Conservation (phyloP, 1,140 invertebrate species). For the Cydia fagiglandana region DNA sequence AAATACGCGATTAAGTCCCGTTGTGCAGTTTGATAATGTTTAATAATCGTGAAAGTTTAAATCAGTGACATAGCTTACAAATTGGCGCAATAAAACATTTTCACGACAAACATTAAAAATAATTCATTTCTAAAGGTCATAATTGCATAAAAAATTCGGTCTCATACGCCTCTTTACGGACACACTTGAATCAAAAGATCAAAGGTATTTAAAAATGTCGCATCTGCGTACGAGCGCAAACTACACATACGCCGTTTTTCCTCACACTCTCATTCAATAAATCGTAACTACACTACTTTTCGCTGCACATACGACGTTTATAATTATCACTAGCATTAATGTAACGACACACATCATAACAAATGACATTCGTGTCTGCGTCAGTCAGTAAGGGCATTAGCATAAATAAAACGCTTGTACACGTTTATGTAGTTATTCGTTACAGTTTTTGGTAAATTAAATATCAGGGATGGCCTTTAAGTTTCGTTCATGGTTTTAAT, state of each 20-base stretch:
- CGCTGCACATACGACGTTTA: background rate
- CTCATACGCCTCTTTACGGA: background rate
- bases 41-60: too few relatives aligned
- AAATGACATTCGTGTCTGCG: conserved; percentile 50
- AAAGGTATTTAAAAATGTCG: background rate
- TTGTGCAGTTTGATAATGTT: too few relatives aligned
- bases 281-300: background rate
- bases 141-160: background rate
- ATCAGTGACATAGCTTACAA: conserved; percentile 31
- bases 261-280: background rate
- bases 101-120: background rate
- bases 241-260: background rate
- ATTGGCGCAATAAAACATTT: conserved; percentile 16
- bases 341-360: conserved; percentile 47
- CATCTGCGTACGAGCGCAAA: background rate
- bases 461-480: conserved; percentile 18
- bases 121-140: background rate
- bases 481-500: conserved; percentile 36
- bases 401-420: conserved; percentile 47
- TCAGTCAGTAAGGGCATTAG: conserved; percentile 46
- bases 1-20: too few relatives aligned
- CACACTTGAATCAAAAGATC: background rate
- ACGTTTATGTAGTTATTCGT: conserved; percentile 31
- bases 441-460: conserved; percentile 23
- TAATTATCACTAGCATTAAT: conserved; percentile 38